These are phyloP conservation scores for Eulemur macaco DNA, from an alignment of 2,113 vertebrate species.

Conservation along the genomic window DNA sequence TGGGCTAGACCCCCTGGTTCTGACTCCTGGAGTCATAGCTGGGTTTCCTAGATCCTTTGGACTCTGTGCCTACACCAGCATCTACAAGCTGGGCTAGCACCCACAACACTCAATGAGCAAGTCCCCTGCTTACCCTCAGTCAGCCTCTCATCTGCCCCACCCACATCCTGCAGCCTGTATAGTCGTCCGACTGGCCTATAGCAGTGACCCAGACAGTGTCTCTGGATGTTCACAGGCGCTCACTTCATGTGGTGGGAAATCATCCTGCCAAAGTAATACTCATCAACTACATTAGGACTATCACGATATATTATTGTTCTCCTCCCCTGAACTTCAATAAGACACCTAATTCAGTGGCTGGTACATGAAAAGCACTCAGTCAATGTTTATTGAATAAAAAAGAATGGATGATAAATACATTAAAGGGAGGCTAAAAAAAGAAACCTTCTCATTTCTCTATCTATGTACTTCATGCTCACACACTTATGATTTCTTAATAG, in stretches of 20 bases:
- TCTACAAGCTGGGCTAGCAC: not conserved
- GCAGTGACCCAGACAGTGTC: not conserved
- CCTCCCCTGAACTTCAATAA: not conserved
- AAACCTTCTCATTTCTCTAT: not conserved
- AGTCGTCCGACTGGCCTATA: not conserved
- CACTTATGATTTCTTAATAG: not conserved
- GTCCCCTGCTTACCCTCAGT: not conserved
- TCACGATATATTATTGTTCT: not conserved
- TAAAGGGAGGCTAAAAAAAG: not conserved
- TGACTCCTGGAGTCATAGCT: not conserved
- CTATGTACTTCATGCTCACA: not conserved
- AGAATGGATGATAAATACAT: not conserved
- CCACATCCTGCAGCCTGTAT: not conserved
- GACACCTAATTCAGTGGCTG: not conserved
- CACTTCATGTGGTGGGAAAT: not conserved
- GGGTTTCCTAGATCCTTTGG: not conserved
- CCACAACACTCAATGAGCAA: not conserved
- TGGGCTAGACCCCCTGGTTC: not conserved
- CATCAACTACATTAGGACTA: not conserved
- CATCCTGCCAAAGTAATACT: not conserved
- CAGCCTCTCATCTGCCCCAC: not conserved
- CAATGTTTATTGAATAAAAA: not conserved
- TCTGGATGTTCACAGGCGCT: not conserved
- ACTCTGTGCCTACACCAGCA: not conserved
- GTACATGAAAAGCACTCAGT: not conserved